Evolutionary conservation across 2,888 invertebrate species (phyloP), one percentile per base, ranked within the genome.

Genomic region (Harpagoxenus sublaevis): DNA sequence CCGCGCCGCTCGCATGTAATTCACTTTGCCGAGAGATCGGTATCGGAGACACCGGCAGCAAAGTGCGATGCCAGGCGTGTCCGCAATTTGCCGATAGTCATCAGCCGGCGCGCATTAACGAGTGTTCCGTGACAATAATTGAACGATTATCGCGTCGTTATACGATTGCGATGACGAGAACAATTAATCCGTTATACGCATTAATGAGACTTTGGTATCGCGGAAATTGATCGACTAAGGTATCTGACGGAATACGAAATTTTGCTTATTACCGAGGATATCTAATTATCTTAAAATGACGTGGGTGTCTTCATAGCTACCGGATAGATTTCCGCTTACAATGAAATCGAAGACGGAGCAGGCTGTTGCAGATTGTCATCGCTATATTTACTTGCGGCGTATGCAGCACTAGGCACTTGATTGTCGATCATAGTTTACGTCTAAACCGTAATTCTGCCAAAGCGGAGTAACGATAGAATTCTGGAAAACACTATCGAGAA

Each of bases 381-480:
- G 84, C 84, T 87, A 87, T 87, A 87, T 84, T 87, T 87, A 87
- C 83, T 71, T 83, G 53, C 39, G 39, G 35, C 48, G 23, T 71
- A 55, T 48, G 53, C 68, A 55, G 31, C 63, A 35, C 42, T 18
- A n/a, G 15, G n/a, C 66, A 63, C 12, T 42, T 77, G 55, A 83
- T 75, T 70, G 83, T 62, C 68, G 23, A 70, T 51, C 57, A 62
- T 39, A 3, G 5, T 74, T 62, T 35, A 39, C 18, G 28, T 39
- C 31, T 60, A 70, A 70, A 71, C 15, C 6, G 9, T 42, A 60
- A 45, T n/a, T 68, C 35, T 39, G 35, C 35, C 35, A 35, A 35
- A 15, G 18, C 35, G 9, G 15, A 39, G 18, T 48, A 77, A 51
- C 39, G 12, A 18, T 5, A n/a, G 23, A 23, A 35, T 35, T 35